Evolutionary conservation across 2,888 invertebrate species (phyloP), one percentile per base, ranked within the genome.

Genomic region (Resseliella maxima): DNA sequence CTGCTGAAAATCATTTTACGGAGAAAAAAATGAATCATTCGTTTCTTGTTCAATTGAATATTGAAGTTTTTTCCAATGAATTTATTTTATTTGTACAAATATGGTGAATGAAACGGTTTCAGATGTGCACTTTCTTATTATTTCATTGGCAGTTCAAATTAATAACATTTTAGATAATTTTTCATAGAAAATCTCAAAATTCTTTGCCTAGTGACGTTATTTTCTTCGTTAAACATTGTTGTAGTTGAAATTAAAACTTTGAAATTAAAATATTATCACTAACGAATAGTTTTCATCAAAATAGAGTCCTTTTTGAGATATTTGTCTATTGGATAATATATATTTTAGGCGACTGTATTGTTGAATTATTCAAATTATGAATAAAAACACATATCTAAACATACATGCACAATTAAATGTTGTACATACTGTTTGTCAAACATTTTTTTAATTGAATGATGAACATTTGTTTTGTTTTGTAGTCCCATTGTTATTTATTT

Each of bases 401-500:
- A n/a, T n/a, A n/a, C n/a, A n/a, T n/a, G n/a, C n/a, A n/a, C n/a
- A n/a, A n/a, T n/a, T n/a, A n/a, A n/a, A n/a, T n/a, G n/a, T n/a
- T 72, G 31, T 72, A 35, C 8, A 72, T 72, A 72, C 31, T 72
- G 72, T 72, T 72, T 72, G 72, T 72, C 72, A 72, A 72, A 31
- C 72, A 31, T 72, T 72, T 72, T 72, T 72, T 8, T 72, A 35
- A 35, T n/a, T 72, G 72, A 72, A 72, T 72, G 12, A 15, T 31
- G 72, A 72, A 72, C 15, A 35, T 72, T 59, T 59, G 59, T 59
- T 72, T 72, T 72, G 72, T 72, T 72, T 35, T 31, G 31, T 31
- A 72, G 72, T 72, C 31, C 72, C 72, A 31, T 72, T 72, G 72
- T 72, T 72, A 31, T 72, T 72, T 72, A 35, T 72, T 31, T 72